These are phyloP conservation scores for Falco biarmicus DNA, from an alignment of 2,797 vertebrate genomes.

Conservation along the genomic window DNA sequence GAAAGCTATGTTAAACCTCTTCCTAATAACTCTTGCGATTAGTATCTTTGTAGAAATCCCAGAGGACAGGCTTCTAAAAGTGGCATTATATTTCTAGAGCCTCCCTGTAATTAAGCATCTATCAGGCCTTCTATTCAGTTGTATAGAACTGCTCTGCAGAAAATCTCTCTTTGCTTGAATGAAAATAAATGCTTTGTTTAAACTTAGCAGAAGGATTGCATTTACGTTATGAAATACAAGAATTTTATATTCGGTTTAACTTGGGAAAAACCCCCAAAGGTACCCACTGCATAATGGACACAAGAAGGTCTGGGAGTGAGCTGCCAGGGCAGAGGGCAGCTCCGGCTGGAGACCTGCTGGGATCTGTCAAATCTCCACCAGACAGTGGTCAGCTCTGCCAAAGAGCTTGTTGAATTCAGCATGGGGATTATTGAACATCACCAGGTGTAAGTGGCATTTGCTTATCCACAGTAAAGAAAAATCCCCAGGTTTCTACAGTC, in stretches of 20 bases:
- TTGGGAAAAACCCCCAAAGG: not conserved
- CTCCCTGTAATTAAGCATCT: slow-evolving; percentile 38
- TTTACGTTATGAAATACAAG: not conserved
- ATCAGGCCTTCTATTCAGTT: not conserved
- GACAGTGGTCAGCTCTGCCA: not conserved
- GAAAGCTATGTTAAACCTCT: not conserved
- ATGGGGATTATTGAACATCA: not conserved
- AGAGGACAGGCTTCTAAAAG: slow-evolving; percentile 40
- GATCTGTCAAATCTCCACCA: not conserved
- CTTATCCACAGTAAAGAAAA: not conserved
- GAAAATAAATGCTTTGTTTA: not conserved
- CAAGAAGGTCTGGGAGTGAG: not conserved
- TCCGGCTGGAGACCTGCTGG: not conserved
- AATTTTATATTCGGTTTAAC: not conserved
- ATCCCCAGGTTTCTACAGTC: not conserved
- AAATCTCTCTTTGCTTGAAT: not conserved
- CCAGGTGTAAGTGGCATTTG: not conserved
- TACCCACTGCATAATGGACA: not conserved
- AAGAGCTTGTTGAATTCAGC: not conserved
- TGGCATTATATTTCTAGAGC: slow-evolving; percentile 34
- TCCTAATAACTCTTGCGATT: slow-evolving; percentile 1
- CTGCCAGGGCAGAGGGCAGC: not conserved
- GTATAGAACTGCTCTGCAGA: not conserved
- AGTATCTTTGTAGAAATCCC: slow-evolving; percentile 45
- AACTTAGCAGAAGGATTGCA: not conserved